Conservation (phyloP, 2,113 vertebrate genomes). For the Aldabrachelys gigantea region DNA sequence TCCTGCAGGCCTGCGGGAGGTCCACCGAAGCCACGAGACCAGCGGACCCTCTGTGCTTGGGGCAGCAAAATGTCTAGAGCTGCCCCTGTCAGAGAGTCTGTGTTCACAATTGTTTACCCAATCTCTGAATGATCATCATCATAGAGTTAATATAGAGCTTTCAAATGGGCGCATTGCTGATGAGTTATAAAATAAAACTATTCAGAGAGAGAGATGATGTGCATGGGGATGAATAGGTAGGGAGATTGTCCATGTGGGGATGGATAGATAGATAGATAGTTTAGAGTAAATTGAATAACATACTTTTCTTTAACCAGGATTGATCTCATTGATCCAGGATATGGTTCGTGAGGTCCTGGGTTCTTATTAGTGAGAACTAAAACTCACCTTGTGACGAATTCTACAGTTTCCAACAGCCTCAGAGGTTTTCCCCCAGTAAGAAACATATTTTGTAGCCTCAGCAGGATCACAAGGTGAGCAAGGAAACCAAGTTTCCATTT, state of each 20-base stretch:
- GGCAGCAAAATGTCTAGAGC: too few species aligned
- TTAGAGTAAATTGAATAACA: not conserved
- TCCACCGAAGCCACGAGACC: too few species aligned
- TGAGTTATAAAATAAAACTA: not conserved
- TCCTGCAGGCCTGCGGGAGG: too few species aligned
- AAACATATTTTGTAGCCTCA: not conserved
- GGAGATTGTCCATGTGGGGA: not conserved
- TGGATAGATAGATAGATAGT: too few species aligned
- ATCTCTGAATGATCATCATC: not conserved
- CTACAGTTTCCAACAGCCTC: too few species aligned
- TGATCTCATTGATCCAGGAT: not conserved
- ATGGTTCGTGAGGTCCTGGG: not conserved
- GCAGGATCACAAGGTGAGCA: not conserved
- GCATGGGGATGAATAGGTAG: not conserved
- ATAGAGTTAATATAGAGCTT: not conserved
- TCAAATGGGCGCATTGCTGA: not conserved
- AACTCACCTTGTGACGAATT: not conserved
- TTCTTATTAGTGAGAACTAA: not conserved
- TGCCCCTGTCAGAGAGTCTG: not conserved
- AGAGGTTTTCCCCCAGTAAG: not conserved
- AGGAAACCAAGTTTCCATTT: not conserved
- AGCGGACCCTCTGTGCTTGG: too few species aligned
- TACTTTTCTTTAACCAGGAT: not conserved
- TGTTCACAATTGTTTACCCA: not conserved
- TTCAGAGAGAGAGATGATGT: not conserved